Conservation (phyloP, 2,888 invertebrate species). For the Pantelozetes paolii region DNA sequence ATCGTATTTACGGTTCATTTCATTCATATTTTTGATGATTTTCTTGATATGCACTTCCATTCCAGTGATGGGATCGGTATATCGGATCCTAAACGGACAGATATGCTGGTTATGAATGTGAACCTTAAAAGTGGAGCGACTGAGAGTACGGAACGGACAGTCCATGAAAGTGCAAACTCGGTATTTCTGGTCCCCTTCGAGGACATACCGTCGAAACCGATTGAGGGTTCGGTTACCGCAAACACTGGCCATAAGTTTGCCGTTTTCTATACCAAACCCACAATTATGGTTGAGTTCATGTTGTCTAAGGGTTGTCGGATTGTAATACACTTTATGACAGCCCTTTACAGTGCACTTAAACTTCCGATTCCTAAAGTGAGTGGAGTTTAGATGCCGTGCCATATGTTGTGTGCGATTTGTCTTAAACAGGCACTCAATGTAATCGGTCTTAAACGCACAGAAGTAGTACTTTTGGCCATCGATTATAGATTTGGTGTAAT, state of each 20-base stretch:
- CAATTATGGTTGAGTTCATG: constrained; percentile 14
- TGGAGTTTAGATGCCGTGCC: constrained; percentile 22
- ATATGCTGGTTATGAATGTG: constrained; percentile 26
- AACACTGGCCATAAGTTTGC: background rate
- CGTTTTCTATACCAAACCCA: background rate
- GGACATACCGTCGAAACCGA: background rate
- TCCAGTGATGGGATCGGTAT: background rate
- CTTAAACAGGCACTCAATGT: background rate
- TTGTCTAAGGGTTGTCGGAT: background rate
- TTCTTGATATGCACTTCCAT: background rate
- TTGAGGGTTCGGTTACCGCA: constrained; percentile 11
- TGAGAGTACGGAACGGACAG: background rate
- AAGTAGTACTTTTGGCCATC: background rate
- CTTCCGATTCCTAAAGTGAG: background rate
- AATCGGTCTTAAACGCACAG: background rate
- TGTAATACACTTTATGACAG: background rate
- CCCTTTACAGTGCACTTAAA: background rate
- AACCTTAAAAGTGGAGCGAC: background rate
- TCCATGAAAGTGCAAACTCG: background rate
- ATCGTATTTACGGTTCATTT: background rate
- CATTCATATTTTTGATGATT: background rate
- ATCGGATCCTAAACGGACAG: constrained; percentile 1
- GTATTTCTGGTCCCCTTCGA: background rate
- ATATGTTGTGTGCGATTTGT: background rate
- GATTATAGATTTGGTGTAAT: background rate